Percentiles rank a stretch among this genome's conserved stretches.
phyloP scores from a whole-genome alignment of 2,113 vertebrate species.

The Stegostoma tigrinum region DNA sequence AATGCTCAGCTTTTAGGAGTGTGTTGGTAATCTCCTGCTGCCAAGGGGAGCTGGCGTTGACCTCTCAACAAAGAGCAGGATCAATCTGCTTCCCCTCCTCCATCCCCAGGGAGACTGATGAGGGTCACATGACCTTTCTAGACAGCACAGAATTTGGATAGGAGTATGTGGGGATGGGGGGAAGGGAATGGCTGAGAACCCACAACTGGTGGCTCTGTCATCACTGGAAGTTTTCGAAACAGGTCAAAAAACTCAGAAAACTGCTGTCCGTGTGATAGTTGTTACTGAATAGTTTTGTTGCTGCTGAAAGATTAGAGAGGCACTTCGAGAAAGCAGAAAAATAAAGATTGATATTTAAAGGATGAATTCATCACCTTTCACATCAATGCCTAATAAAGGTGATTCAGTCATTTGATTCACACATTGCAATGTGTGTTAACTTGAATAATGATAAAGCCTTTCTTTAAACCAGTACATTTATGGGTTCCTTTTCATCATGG shows the following conservation, averaged over 20 bases:
- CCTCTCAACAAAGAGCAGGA: slow-evolving; percentile 83
- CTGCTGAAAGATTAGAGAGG: neutral
- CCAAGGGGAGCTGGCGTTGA: slow-evolving; percentile 62
- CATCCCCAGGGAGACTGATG: slow-evolving; percentile 56
- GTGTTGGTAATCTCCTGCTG: slow-evolving; percentile 60
- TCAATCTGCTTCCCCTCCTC: slow-evolving; percentile 65
- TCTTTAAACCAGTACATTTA: neutral
- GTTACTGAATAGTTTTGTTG: neutral
- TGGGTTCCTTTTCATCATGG: too few species aligned
- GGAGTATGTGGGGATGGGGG: slow-evolving; percentile 54
- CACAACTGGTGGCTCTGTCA: slow-evolving; percentile 53
- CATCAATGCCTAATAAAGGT: neutral
- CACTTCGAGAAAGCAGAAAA: neutral
- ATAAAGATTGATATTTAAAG: neutral
- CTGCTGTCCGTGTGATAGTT: neutral
- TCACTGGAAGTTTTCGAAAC: slow-evolving; percentile 41
- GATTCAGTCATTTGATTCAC: neutral
- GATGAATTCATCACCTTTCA: neutral
- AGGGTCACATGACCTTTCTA: slow-evolving; percentile 76
- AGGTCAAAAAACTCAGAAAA: slow-evolving; percentile 13
- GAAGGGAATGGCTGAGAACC: slow-evolving; percentile 46
- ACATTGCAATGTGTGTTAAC: neutral
- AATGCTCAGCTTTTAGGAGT: slow-evolving; percentile 56
- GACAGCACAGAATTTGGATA: slow-evolving; percentile 63
- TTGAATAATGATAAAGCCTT: neutral